phyloP scores from a whole-genome alignment of 2,888 invertebrate species.

The Agrochola lota region DNA sequence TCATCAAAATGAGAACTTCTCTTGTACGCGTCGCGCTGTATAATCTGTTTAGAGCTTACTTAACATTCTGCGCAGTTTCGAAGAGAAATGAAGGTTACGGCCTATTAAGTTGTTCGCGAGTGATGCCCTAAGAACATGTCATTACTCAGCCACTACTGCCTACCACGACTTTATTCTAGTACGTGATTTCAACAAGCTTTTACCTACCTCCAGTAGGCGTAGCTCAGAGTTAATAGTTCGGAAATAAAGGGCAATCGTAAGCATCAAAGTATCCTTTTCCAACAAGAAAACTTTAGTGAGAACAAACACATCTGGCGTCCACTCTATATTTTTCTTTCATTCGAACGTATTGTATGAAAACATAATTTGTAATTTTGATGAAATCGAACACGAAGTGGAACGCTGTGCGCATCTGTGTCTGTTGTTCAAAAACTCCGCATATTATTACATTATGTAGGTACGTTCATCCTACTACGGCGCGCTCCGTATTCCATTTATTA shows the following conservation, averaged over 20 bases:
- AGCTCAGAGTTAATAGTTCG: constrained; percentile 53
- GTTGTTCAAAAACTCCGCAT: constrained; percentile 47
- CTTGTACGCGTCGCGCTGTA: constrained; percentile 14
- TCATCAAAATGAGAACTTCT: constrained; percentile 2
- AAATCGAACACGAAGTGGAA: constrained; percentile 49
- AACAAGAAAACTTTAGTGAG: constrained; percentile 28
- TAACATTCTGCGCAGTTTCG: constrained; percentile 52
- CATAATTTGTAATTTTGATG: constrained; percentile 55
- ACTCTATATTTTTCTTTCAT: constrained; percentile 39
- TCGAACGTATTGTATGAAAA: constrained; percentile 34
- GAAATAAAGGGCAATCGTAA: constrained; percentile 46
- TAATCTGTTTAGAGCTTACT: constrained; percentile 52
- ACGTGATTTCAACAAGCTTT: constrained; percentile 44
- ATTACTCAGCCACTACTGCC: constrained; percentile 55
- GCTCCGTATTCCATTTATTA: constrained; percentile 78
- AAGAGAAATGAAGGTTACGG: constrained; percentile 54
- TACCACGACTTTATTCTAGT: constrained; percentile 32
- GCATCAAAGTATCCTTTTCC: constrained; percentile 30
- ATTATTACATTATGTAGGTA: constrained; percentile 63
- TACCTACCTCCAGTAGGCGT: constrained; percentile 21
- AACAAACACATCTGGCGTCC: constrained; percentile 44
- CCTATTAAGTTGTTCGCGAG: constrained; percentile 54
- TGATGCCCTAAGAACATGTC: constrained; percentile 56
- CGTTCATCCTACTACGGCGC: constrained; percentile 57
- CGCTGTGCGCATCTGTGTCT: constrained; percentile 50